phyloP scores from a whole-genome alignment of 2,113 vertebrate genomes.

The Coryphaenoides rupestris region DNA sequence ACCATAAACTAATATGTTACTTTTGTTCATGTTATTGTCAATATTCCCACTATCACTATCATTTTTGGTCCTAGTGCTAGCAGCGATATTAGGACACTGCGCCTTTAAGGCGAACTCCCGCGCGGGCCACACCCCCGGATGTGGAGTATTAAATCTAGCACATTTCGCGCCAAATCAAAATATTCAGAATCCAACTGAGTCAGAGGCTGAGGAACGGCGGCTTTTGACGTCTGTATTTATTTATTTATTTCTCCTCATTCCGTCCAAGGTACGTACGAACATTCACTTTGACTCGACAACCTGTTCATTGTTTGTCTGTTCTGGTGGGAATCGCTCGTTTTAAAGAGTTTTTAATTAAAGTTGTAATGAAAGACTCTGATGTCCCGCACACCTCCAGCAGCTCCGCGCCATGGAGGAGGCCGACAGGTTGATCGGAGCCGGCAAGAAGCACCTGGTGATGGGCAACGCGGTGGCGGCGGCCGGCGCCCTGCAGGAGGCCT shows the following conservation, averaged over 20 bases:
- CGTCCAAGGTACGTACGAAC: not conserved
- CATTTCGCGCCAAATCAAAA: slow-evolving; percentile 62
- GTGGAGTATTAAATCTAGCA: slow-evolving; percentile 2
- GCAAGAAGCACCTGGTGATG: slow-evolving; percentile 88
- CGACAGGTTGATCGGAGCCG: slow-evolving; percentile 84
- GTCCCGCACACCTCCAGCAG: no score
- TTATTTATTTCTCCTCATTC: not conserved
- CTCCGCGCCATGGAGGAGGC: slow-evolving; percentile 80
- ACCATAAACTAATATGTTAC: no score
- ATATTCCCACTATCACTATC: no score
- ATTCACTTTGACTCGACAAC: not conserved
- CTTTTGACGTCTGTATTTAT: no score
- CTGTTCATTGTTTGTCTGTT: no score
- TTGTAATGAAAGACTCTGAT: no score
- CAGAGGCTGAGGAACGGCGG: not conserved
- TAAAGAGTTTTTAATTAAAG: no score
- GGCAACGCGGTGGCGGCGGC: slow-evolving; percentile 86
- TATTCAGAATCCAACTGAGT: not conserved
- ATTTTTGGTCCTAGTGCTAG: no score
- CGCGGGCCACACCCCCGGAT: slow-evolving; percentile 36
- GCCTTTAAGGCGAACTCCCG: slow-evolving; percentile 59
- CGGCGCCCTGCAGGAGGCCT: slow-evolving; percentile 86
- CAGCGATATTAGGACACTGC: slow-evolving; percentile 6
- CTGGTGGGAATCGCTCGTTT: no score
- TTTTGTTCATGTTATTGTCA: no score